phyloP scores from a whole-genome alignment of 2,888 invertebrate species.

The Drosophila neonasuta region DNA sequence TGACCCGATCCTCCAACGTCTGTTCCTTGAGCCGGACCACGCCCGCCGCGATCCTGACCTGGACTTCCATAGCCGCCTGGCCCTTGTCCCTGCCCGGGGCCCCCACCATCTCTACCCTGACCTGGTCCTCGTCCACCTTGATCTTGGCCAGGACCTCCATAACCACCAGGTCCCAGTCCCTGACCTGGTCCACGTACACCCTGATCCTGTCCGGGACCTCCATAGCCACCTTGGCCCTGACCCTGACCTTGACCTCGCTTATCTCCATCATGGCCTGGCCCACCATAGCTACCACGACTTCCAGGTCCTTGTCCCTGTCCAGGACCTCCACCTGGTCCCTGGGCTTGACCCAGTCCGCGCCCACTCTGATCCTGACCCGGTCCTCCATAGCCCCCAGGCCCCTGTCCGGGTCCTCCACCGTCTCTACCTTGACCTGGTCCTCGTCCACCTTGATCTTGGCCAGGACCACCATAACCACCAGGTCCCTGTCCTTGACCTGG shows the following conservation, averaged over 20 bases:
- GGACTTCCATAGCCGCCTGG: background rate
- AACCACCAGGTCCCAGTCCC: background rate
- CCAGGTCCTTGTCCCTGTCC: background rate
- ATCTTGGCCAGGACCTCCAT: background rate
- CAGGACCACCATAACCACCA: too few species aligned
- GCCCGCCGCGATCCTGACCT: background rate
- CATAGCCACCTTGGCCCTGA: background rate
- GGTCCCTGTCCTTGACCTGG: too few species aligned
- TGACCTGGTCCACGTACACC: conserved; percentile 3
- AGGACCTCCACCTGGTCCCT: background rate
- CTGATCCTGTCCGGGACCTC: background rate
- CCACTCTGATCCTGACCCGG: background rate
- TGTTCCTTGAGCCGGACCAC: too few species aligned
- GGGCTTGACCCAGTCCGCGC: background rate
- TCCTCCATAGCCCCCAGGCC: too few species aligned
- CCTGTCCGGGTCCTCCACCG: too few species aligned
- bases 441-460: too few species aligned
- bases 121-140: background rate
- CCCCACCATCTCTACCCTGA: background rate
- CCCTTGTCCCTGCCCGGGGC: background rate
- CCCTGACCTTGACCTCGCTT: background rate
- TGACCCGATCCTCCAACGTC: background rate
- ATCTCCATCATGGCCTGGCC: too few species aligned
- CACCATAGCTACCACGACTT: too few species aligned
- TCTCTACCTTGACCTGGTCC: too few species aligned